Base-by-base conservation (phyloP, 2,113 vertebrate species). In the Crotalus helleri region DNA sequence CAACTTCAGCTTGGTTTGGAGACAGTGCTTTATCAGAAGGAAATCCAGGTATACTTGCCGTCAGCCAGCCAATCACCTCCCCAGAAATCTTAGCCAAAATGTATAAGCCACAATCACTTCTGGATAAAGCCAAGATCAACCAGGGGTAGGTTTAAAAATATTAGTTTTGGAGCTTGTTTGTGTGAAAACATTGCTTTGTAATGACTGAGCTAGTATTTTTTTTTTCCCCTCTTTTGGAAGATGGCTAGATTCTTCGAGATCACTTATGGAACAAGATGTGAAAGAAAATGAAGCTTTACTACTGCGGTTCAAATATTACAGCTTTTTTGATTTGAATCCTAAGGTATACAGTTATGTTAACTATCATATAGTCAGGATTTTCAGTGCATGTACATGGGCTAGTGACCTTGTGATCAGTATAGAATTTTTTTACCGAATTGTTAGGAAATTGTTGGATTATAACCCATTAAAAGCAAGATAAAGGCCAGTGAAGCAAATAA, bases 301-400 rank as follows among this genome's bases (percentile, higher is more conserved):
- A 89, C 98, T 99, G 94, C 98, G 99, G 96, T 99, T 99, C 97
- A 99, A 99, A 97, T 99, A 99, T 95, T 98, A 99, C 98, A 99
- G 99, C 97, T 99, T 99, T 98, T 99, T 99, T 97, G 99, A 99
- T 98, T 98, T 99, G 96, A 99, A 99, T 97, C 99, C 99, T 91
- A 99, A 99, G 99, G 99, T 99, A 98, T 81, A 29, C 4, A 97
- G 90, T 93, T 92, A 6, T 92, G 93, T 49, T 6, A 0, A 1
- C 8, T 89, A 44, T 8, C 29, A 88, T 88, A 49, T 59, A 29
- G 7, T n/a, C 53, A 85, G 61, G 24, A 44, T 88, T 74, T 81
- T 61, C 53, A 81, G 21, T 54, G n/a, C 11, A 24, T 39, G 90
- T 29, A 26, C 15, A 13, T 15, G 6, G 11, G 39, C 51, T 51